Evolutionary conservation across 2,797 vertebrate genomes (phyloP).

Genomic region (Anabas testudineus): DNA sequence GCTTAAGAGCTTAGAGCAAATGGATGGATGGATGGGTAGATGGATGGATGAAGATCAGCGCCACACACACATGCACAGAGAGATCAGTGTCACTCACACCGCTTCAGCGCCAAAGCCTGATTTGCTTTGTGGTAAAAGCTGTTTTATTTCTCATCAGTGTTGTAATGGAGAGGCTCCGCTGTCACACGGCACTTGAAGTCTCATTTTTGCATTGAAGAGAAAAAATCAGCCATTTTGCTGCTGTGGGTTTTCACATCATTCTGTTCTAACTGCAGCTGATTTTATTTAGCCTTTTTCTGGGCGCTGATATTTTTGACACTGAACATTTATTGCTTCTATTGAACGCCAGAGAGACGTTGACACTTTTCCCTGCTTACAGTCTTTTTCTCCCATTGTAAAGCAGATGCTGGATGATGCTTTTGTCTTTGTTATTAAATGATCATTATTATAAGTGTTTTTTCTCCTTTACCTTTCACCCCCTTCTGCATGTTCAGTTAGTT

Average conservation of each 20-base stretch:
- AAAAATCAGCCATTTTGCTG: constrained; percentile 43
- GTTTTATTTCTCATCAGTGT: constrained; percentile 78
- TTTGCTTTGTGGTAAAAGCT: constrained; percentile 81
- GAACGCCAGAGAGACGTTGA: not conserved
- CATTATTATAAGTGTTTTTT: not conserved
- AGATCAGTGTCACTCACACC: constrained; percentile 82
- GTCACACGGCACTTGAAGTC: constrained; percentile 63
- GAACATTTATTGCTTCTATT: not conserved
- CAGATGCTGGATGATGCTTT: not conserved
- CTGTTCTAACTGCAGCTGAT: constrained; percentile 11
- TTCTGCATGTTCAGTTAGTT: not conserved
- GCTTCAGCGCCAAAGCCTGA: constrained; percentile 74
- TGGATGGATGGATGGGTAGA: constrained; percentile 77
- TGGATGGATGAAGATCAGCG: constrained; percentile 72
- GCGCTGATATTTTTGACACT: not conserved
- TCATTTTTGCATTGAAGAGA: constrained; percentile 42
- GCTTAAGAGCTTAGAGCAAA: constrained; percentile 84
- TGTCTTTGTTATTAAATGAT: not conserved
- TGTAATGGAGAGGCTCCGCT: constrained; percentile 76
- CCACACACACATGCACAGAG: constrained; percentile 45
- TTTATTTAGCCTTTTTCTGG: not conserved
- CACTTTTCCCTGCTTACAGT: not conserved
- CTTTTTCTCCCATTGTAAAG: not conserved
- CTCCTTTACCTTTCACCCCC: too few species aligned
- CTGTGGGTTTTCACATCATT: constrained; percentile 19